A percentile compares a stretch with the other conserved stretches of the same genome.
Conservation (phyloP, 2,113 vertebrate species). For the Aythya baeri region DNA sequence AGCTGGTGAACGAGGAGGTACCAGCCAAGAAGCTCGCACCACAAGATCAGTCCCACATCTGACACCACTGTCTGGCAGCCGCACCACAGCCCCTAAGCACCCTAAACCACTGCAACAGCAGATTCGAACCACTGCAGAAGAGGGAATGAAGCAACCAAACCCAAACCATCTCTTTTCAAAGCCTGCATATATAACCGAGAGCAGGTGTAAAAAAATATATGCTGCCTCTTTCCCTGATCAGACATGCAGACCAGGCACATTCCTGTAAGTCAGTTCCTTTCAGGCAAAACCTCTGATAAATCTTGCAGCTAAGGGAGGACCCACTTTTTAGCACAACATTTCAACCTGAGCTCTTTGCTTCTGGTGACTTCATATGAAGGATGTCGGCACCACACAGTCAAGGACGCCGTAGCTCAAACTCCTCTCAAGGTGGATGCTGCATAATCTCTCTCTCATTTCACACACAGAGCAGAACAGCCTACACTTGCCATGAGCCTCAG, state of each 20-base stretch:
- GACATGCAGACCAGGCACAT: slow-evolving; percentile 3
- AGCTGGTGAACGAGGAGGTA: not conserved
- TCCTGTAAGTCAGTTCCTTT: slow-evolving; percentile 40
- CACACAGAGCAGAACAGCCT: not conserved
- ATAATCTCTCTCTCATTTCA: not conserved
- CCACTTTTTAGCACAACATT: not conserved
- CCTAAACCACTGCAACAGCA: not conserved
- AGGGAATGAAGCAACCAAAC: not conserved
- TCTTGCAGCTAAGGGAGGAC: not conserved
- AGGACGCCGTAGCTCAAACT: not conserved
- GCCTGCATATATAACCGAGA: not conserved
- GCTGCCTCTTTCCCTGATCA: not conserved
- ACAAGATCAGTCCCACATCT: not conserved
- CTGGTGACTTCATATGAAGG: slow-evolving; percentile 53
- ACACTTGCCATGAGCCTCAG: not conserved
- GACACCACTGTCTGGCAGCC: not conserved
- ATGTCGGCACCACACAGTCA: slow-evolving; percentile 22
- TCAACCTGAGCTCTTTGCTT: slow-evolving; percentile 16
- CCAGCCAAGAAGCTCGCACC: not conserved
- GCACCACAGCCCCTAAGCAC: not conserved
- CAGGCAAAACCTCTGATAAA: slow-evolving; percentile 35
- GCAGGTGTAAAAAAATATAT: not conserved
- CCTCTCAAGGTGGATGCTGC: not conserved
- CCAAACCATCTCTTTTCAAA: not conserved
- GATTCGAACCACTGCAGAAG: not conserved